Conservation (phyloP, 2,113 vertebrate genomes). For the Chamaetylas fuelleborni region DNA sequence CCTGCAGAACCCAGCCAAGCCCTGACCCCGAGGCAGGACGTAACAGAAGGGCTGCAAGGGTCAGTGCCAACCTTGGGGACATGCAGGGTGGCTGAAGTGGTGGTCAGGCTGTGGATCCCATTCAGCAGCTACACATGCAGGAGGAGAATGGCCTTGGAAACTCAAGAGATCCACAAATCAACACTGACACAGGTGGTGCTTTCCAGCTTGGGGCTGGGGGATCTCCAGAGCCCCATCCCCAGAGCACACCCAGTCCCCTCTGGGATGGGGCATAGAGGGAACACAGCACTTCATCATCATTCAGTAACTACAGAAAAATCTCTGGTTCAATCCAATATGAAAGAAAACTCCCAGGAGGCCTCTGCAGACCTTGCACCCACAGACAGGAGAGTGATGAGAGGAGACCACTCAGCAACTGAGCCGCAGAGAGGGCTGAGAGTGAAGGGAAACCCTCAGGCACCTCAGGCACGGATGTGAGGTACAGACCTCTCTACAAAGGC, state of each 20-base stretch:
- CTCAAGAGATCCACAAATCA: background rate
- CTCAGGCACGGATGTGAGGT: background rate
- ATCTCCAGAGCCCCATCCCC: background rate
- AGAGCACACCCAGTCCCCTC: background rate
- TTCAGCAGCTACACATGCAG: background rate
- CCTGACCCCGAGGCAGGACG: fast-evolving
- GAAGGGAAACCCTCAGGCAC: background rate
- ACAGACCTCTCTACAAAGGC: background rate
- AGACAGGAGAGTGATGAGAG: background rate
- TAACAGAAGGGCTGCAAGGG: background rate
- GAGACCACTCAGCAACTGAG: background rate
- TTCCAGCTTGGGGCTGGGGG: fast-evolving
- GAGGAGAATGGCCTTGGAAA: background rate
- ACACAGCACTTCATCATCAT: background rate
- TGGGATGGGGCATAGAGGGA: fast-evolving
- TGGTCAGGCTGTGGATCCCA: background rate
- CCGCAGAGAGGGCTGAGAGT: background rate
- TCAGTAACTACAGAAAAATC: background rate
- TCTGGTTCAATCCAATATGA: background rate
- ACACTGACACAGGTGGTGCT: fast-evolving
- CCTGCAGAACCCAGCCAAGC: background rate
- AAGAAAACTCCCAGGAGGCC: background rate
- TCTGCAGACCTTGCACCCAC: background rate
- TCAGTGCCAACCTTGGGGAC: background rate
- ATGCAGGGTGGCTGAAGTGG: background rate